Percentiles rank a stretch among this genome's conserved stretches.
Conservation (phyloP, 2,888 invertebrate species). For the Cenopis cana region DNA sequence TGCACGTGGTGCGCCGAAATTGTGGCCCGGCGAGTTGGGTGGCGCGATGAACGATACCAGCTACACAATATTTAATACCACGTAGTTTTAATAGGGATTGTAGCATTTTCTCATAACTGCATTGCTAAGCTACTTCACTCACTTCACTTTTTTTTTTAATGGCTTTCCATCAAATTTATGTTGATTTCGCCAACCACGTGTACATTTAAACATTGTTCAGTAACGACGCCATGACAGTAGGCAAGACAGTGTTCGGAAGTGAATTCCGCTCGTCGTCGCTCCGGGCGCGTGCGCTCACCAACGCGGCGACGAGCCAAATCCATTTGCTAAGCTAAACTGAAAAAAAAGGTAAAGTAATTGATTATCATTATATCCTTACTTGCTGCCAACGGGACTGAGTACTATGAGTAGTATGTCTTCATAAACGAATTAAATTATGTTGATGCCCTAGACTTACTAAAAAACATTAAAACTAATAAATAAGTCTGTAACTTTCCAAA, state of each 20-base stretch:
- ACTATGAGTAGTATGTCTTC: background rate
- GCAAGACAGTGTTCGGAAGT: too few species aligned
- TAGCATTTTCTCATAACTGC: background rate
- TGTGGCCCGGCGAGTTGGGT: slow-evolving; percentile 70
- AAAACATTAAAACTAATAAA: background rate
- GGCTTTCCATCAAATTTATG: too few species aligned
- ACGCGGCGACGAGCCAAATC: too few species aligned
- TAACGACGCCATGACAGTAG: too few species aligned
- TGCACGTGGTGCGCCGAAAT: slow-evolving; percentile 77
- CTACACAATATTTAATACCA: background rate
- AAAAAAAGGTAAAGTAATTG: background rate
- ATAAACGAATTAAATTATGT: background rate
- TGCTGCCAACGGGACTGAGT: background rate
- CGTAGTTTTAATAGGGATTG: background rate
- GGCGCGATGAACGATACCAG: slow-evolving; percentile 69
- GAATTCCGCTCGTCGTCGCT: too few species aligned
- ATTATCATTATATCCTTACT: background rate
- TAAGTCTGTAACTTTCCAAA: background rate
- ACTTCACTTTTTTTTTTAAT: too few species aligned
- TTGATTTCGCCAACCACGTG: too few species aligned
- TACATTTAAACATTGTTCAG: too few species aligned
- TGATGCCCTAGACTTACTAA: background rate
- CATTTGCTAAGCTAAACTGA: background rate
- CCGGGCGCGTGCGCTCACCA: too few species aligned
- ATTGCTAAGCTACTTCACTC: background rate